Evolutionary conservation across 2,888 invertebrate species (phyloP).

Genomic region (Ditylenchus weischeri): DNA sequence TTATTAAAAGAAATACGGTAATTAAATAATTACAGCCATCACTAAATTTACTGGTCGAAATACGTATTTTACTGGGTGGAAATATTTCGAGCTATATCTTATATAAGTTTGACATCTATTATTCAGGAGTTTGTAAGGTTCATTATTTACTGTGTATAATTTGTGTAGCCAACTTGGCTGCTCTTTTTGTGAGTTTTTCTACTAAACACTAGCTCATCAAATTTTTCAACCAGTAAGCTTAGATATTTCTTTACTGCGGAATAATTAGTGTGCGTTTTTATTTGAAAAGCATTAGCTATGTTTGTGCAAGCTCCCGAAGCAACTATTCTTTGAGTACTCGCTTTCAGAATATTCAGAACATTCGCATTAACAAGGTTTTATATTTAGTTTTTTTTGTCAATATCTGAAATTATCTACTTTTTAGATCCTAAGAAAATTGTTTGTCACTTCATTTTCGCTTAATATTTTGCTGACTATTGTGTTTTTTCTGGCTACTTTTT

Average conservation of each 20-base stretch:
- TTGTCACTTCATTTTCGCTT: not conserved
- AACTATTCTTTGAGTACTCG: not conserved
- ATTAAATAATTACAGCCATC: no score
- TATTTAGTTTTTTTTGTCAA: not conserved
- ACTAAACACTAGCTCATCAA: no score
- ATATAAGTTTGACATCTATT: no score
- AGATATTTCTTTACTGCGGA: not conserved
- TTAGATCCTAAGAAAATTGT: not conserved
- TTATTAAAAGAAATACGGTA: no score
- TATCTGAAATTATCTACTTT: not conserved
- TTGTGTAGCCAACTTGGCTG: no score
- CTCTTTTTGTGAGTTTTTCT: no score
- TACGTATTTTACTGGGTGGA: no score
- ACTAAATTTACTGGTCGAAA: no score
- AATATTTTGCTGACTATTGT: not conserved
- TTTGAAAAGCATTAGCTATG: not conserved
- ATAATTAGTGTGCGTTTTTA: not conserved
- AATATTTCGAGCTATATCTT: no score
- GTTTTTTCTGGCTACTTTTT: not conserved
- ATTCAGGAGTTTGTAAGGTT: no score
- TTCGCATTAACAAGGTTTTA: not conserved
- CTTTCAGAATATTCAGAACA: constrained; percentile 7
- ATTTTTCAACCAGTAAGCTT: no score
- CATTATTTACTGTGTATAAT: no score
- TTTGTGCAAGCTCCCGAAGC: not conserved